Evolutionary conservation across 2,113 vertebrate species (phyloP).

Genomic region (Ochotona curzoniae): DNA sequence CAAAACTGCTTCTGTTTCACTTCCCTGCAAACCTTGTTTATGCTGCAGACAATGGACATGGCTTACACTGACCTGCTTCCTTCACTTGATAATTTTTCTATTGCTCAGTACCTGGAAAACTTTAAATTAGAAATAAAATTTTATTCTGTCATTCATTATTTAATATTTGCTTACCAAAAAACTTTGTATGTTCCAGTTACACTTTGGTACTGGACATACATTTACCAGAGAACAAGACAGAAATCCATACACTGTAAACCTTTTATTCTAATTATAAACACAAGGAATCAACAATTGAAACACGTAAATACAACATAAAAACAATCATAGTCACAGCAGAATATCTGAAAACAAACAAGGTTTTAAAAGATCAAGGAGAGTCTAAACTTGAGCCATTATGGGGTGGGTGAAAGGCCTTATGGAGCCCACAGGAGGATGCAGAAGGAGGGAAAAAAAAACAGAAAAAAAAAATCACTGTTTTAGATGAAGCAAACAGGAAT

Average conservation of each 20-base stretch:
- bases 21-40: neutral
- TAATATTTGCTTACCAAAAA: neutral
- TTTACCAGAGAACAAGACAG: neutral
- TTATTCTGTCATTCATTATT: neutral
- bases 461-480: neutral
- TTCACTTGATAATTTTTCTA: neutral
- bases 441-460: neutral
- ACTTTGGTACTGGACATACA: neutral
- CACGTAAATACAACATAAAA: neutral
- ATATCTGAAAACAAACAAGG: neutral
- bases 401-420: neutral
- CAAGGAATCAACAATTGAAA: neutral
- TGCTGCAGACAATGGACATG: neutral
- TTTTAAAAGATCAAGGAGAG: neutral
- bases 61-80: neutral
- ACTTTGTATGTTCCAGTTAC: neutral
- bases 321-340: neutral
- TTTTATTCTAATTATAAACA: neutral
- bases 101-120: neutral
- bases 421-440: neutral
- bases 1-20: neutral
- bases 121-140: slow-evolving; percentile 19
- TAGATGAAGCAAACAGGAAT: neutral
- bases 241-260: neutral
- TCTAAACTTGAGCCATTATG: neutral